Evolutionary conservation across 2,888 invertebrate species (phyloP), one percentile per base, ranked within the genome.

Genomic region (Hypolimnas misippus): DNA sequence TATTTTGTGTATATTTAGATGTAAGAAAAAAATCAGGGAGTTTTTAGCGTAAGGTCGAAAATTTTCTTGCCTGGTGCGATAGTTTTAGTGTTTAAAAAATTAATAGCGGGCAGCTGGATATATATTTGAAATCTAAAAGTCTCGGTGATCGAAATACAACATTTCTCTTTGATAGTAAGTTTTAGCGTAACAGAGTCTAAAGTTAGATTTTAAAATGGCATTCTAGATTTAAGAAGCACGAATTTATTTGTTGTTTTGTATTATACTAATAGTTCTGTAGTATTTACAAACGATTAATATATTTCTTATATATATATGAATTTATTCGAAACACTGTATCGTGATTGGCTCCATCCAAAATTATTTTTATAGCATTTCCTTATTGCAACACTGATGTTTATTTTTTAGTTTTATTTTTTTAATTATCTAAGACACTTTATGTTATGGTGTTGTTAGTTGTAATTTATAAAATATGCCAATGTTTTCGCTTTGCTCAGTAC

Each of bases 11-110:
- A 92, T 89, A 91, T 81, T 86, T 88, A 89, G 87, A 78, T 79
- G 67, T 91, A 91, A 92, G 91, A 84, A 86, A 86, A 87, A 89
- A 91, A 91, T 91, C 91, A 91, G 91, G 92, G 90, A 90, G 90
- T 83, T 81, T 86, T 75, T 90, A 88, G 86, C 75, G 73, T 83
- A 86, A 89, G 87, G 76, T 82, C 82, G 79, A 80, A 84, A 82
- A 83, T 81, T 79, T 87, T 89, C 86, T 89, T 88, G 89, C 87
- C 89, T 84, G 86, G 87, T 86, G 86, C 85, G 86, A 76, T 76
- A 71, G 75, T 76, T 79, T 49, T 79, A 77, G 79, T 82, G 71
- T 73, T 77, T 79, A 79, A 79, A 65, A 67, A 49, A 14, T 14
- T 29, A 49, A 57, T 70, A 66, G 63, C 63, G 68, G 64, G 68